Evolutionary conservation across 2,888 invertebrate genomes (phyloP).

Genomic region (Drosophila emarginata): DNA sequence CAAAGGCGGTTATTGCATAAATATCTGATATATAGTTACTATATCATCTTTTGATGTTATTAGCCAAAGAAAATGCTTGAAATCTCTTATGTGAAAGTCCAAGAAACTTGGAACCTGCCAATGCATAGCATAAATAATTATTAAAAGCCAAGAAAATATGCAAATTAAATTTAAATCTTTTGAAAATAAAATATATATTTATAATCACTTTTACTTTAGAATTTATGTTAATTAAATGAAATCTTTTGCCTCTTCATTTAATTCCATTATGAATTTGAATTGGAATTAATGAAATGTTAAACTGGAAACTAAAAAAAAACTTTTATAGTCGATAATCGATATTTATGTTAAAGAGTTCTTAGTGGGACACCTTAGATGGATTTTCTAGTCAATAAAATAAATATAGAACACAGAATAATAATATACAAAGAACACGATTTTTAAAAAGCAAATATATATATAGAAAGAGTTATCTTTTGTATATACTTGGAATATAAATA

Average conservation of each 20-base stretch:
- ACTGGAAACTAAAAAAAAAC: no score
- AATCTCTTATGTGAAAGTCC: not conserved
- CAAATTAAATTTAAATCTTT: not conserved
- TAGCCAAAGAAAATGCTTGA: slow-evolving; percentile 1
- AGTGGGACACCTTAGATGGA: no score
- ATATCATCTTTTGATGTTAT: slow-evolving; percentile 3
- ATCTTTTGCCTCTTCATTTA: not conserved
- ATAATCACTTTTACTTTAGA: not conserved
- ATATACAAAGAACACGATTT: no score
- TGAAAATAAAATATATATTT: not conserved
- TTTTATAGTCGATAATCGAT: no score
- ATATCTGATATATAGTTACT: not conserved
- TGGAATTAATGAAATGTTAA: not conserved
- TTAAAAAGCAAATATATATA: no score
- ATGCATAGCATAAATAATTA: not conserved
- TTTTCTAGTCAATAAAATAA: no score
- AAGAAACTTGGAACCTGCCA: not conserved
- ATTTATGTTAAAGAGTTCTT: no score
- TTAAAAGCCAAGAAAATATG: not conserved
- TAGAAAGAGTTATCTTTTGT: no score
- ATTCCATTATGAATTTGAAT: not conserved
- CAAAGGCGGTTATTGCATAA: slow-evolving; percentile 12
- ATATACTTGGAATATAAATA: no score
- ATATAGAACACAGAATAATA: no score
- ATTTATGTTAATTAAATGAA: not conserved